phyloP scores from a whole-genome alignment of 2,113 vertebrate species.

The Myanophis thanlyinensis region DNA sequence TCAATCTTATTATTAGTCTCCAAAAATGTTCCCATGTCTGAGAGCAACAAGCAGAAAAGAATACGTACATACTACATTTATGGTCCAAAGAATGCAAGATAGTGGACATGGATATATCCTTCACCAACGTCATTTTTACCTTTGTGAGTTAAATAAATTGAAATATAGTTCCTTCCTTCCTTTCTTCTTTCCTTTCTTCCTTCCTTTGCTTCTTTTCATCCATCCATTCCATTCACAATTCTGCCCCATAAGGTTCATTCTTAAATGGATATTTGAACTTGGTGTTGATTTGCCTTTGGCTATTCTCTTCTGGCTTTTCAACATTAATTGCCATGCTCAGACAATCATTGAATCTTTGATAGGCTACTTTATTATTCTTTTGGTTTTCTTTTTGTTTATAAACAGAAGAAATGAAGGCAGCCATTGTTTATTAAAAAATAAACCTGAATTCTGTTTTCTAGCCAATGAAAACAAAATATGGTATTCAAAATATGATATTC shows the following conservation, averaged over 20 bases:
- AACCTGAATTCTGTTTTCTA: background rate
- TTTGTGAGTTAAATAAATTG: background rate
- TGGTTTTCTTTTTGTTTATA: background rate
- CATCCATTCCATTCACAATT: background rate
- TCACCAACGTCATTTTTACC: background rate
- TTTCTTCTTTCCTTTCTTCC: background rate
- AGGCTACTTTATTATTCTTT: background rate
- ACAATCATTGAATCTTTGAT: background rate
- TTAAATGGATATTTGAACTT: background rate
- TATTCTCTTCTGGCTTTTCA: background rate
- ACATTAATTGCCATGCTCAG: background rate
- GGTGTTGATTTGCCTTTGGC: background rate
- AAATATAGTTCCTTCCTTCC: background rate
- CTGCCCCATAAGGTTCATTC: background rate
- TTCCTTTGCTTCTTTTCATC: background rate
- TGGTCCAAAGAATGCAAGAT: background rate
- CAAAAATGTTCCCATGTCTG: slow-evolving; percentile 18
- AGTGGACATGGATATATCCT: background rate
- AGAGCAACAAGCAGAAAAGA: background rate
- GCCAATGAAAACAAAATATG: background rate
- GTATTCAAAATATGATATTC: no score
- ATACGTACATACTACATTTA: background rate
- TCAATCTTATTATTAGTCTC: background rate
- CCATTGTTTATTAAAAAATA: background rate
- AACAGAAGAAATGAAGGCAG: background rate